Evolutionary conservation across 1,140 invertebrate genomes (phyloP).

Genomic region (Charaxes varanes): DNA sequence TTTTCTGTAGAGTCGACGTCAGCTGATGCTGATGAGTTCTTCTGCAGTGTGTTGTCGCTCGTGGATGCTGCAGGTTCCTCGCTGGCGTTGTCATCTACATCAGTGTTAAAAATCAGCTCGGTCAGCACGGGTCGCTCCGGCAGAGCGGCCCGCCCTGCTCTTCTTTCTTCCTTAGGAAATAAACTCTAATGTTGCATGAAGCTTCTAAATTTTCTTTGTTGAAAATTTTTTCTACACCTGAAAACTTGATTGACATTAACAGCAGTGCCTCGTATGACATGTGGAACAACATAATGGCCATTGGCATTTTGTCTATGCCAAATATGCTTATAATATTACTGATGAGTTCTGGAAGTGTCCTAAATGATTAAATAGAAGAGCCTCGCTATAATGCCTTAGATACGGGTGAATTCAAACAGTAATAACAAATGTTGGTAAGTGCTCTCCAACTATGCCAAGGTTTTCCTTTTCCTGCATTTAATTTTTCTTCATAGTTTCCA

Average conservation of each 20-base stretch:
- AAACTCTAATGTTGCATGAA: background rate
- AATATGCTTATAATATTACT: conserved; percentile 30
- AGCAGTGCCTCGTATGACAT: conserved; percentile 45
- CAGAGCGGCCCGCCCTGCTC: conserved; percentile 51
- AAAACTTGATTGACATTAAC: conserved; percentile 72
- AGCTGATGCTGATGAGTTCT: conserved; percentile 30
- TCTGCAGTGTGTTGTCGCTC: conserved; percentile 32
- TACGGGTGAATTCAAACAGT: conserved; percentile 18
- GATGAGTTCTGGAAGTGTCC: conserved; percentile 27
- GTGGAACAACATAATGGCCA: conserved; percentile 34
- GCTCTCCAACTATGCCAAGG: conserved; percentile 15
- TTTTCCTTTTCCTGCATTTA: conserved; percentile 18
- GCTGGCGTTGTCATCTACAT: conserved; percentile 52
- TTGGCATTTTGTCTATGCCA: conserved; percentile 33
- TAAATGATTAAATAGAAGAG: conserved; percentile 25
- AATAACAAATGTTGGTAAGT: conserved; percentile 22
- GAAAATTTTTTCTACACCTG: conserved; percentile 58
- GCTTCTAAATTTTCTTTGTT: conserved; percentile 17
- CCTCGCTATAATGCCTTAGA: conserved; percentile 20
- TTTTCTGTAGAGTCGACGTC: conserved; percentile 35
- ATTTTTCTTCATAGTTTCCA: conserved; percentile 13
- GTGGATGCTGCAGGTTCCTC: conserved; percentile 37
- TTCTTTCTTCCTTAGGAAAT: conserved; percentile 27
- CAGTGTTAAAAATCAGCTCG: conserved; percentile 46
- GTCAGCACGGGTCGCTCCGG: conserved; percentile 54